Evolutionary conservation across 1,140 invertebrate species (phyloP), one percentile per base, ranked within the genome.

Genomic region (Procambarus virginalis): DNA sequence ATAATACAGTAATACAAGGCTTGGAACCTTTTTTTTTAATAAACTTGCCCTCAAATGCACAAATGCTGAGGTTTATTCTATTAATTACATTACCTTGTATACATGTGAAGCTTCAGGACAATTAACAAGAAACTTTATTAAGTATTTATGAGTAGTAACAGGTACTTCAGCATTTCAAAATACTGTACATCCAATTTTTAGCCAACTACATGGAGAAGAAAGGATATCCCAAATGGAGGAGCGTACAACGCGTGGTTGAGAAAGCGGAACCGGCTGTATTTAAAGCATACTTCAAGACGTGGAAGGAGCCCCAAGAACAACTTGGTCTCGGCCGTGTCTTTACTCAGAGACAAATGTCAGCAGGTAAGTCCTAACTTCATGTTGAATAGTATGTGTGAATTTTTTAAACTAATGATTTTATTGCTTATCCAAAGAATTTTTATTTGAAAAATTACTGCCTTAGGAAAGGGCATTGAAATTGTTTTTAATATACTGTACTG

Each of bases 161-260:
- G 10, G 51, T 55, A 55, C 5, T 5, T 55, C 10, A 8, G 5
- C 51, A 55, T 8, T 55, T 55, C 5, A 55, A 55, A 55, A 8
- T 55, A 55, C 10, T 55, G 14, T 51, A 34, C 34, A 34, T 34
- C 34, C 34, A 34, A 34, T 51, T 51, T 20, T 60, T 64, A 89
- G 87, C 80, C 22, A 10, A 12, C 4, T 97, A 96, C 93, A 93
- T 97, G 89, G 94, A 94, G 49, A 94, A 95, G 4, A 96, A 97
- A 91, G 96, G 96, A 60, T 97, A 97, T 93, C 96, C 97, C 0
- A 94, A 95, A 34, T 97, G 97, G 97, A 97, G 96, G 84, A 95
- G 95, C 92, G 96, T 97, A 68, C 93, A 96, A 92, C 94, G 96
- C 92, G 95, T 97, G 34, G 95, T 97, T 3, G 96, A 97, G 92